phyloP scores from a whole-genome alignment of 2,797 vertebrate genomes.

The Linurgus olivaceus region DNA sequence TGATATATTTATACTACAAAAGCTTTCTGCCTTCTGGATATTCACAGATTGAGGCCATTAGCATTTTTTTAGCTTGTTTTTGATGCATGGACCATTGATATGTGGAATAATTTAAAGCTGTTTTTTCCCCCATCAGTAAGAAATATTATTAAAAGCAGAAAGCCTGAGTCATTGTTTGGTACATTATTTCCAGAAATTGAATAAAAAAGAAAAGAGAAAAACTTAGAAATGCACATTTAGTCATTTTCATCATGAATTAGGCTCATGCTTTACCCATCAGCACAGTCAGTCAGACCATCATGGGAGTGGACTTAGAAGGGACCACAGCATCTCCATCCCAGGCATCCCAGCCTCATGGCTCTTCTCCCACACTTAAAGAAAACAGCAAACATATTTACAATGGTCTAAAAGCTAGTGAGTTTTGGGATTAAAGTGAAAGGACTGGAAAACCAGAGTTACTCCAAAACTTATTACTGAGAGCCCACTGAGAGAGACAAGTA shows the following conservation, averaged over 20 bases:
- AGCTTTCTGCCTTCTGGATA: slow-evolving; percentile 41
- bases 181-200: slow-evolving; percentile 4
- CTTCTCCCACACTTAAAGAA: too few species aligned
- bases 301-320: background rate
- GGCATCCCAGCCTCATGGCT: background rate
- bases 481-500: background rate
- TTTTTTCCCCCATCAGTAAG: slow-evolving; percentile 26
- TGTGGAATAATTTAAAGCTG: slow-evolving; percentile 23
- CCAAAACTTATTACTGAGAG: background rate
- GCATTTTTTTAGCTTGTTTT: slow-evolving; percentile 33
- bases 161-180: background rate
- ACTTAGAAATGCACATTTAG: background rate
- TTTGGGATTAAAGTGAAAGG: background rate
- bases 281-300: background rate
- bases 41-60: slow-evolving; percentile 30
- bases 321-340: background rate
- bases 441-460: background rate
- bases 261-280: background rate
- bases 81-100: slow-evolving; percentile 15
- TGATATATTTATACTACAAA: slow-evolving; percentile 45
- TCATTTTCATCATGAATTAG: background rate
- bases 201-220: background rate
- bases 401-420: background rate
- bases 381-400: too few species aligned
- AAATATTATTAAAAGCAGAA: slow-evolving; percentile 37